Base-by-base conservation (phyloP, 2,888 invertebrate genomes). In the Galeopsomyia nigrocyanea region DNA sequence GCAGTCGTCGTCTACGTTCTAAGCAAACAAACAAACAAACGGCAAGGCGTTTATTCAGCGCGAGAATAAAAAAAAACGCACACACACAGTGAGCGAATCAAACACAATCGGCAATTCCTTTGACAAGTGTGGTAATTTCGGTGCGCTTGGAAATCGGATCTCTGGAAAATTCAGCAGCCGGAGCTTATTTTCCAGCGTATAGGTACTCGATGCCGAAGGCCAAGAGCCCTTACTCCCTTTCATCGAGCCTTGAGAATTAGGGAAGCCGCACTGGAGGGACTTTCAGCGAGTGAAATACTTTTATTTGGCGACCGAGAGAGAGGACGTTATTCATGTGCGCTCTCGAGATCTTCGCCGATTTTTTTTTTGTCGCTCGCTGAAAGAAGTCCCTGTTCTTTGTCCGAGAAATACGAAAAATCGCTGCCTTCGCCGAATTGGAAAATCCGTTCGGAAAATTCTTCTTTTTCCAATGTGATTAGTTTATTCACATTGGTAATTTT, bases 181-280 rank as follows among this genome's bases (percentile, higher is more conserved):
- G 14, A 51, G 64, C 63, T 74, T 71, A 74, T 75, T 71, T 75
- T 68, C 68, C 47, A 62, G 50, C 61, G 55, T 58, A 61, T 62
- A 14, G 17, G 19, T 49, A 31, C 56, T 17, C 50, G 47, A 46
- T 17, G 39, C 46, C 13, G 14, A 13, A 49, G n/a, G 31, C 50
- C n/a, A 53, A 14, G 46, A 31, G 64, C 58, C 64, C 70, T 70
- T 64, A 64, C 50, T 31, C 53, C 49, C 55, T 68, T 57, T 69
- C 69, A 63, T 69, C 60, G 58, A 65, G 21, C 47, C 14, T 26
- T 21, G 53, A 60, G 60, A 64, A 64, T 70, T 57, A 71, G 60
- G 60, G 53, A 53, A 65, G 39, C 17, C 26, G 26, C 63, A 21
- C 39, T n/a, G 21, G 64, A 26, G 47, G 49, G 14, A 31, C 50